Evolutionary conservation across 2,888 invertebrate species (phyloP), one percentile per base, ranked within the genome.

Genomic region (Pterostichus niger): DNA sequence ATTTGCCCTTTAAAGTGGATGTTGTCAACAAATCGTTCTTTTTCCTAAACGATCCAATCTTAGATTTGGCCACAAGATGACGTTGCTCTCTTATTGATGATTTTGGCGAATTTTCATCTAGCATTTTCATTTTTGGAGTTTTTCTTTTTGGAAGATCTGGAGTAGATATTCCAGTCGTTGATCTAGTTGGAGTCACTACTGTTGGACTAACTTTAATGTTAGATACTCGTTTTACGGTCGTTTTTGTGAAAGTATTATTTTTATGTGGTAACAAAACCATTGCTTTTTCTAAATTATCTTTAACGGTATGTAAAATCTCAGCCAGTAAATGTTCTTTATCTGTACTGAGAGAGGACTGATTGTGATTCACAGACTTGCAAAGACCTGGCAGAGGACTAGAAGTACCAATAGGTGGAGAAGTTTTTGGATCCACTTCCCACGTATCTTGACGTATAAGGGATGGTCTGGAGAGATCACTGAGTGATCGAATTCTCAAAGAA

Each of bases 371-470:
- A 31, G 61, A 61, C 9, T 61, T 61, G 9, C 10, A 33, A 9
- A 15, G 1, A 1, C 56, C 77, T 35, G 77, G 77, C 13, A 78
- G 5, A 24, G 78, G 78, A 56, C 59, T 59, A 44, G 78, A 78
- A 15, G 78, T 78, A 10, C 44, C 40, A 56, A n/a, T 44, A 11
- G 78, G 78, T 1, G 78, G 78, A 13, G 78, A 61, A 7, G 13
- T 78, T 44, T 78, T 78, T 7, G 78, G 78, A 78, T 78, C 78
- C 5, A 78, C 78, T 78, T 78, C 78, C 78, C 78, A 78, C 2
- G 59, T 78, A 40, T 54, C 7, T 17, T 35, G 59, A 15, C 61
- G 35, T 7, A 10, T n/a, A 13, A 61, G 40, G 0, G 40, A 4
- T 31, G 52, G 75, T 52, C n/a, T 24, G 7, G 5, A 4, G 4